These are phyloP conservation scores for Caenorhabditis plicata DNA, from an alignment of 2,888 invertebrate genomes.

Conservation along the genomic window DNA sequence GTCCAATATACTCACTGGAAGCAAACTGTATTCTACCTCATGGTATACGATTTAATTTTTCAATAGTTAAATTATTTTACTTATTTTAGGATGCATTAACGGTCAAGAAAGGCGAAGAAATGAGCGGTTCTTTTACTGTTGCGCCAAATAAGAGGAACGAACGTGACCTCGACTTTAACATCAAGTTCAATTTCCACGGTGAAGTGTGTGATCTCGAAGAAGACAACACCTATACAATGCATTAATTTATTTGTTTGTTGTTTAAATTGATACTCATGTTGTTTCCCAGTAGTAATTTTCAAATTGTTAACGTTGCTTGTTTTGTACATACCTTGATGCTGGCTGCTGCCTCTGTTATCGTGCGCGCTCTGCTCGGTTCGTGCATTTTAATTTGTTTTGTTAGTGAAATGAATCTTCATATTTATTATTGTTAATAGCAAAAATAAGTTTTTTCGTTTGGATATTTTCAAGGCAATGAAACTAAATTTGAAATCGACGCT, in stretches of 20 bases:
- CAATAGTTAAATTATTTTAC: background rate
- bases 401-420: no score
- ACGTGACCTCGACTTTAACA: slow-evolving; percentile 91
- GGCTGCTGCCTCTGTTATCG: slow-evolving; percentile 33
- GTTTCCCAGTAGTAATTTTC: slow-evolving; percentile 2
- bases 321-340: slow-evolving; percentile 40
- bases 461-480: no score
- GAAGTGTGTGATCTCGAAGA: slow-evolving; percentile 68
- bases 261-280: slow-evolving; percentile 28
- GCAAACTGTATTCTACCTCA: slow-evolving; percentile 95
- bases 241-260: slow-evolving; percentile 57
- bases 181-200: slow-evolving; percentile 74
- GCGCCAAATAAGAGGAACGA: slow-evolving; percentile 92
- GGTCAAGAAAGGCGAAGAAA: slow-evolving; percentile 86
- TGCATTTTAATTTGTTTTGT: slow-evolving; percentile 7
- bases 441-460: slow-evolving; percentile 1
- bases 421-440: no score
- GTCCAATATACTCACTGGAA: slow-evolving; percentile 99
- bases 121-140: slow-evolving; percentile 83
- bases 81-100: slow-evolving; percentile 82
- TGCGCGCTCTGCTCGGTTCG: slow-evolving; percentile 40
- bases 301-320: slow-evolving; percentile 3
- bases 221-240: slow-evolving; percentile 69
- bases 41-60: slow-evolving; percentile 66
- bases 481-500: no score